Evolutionary conservation across 2,797 vertebrate genomes (phyloP).

Genomic region (Ptychadena robeensis): DNA sequence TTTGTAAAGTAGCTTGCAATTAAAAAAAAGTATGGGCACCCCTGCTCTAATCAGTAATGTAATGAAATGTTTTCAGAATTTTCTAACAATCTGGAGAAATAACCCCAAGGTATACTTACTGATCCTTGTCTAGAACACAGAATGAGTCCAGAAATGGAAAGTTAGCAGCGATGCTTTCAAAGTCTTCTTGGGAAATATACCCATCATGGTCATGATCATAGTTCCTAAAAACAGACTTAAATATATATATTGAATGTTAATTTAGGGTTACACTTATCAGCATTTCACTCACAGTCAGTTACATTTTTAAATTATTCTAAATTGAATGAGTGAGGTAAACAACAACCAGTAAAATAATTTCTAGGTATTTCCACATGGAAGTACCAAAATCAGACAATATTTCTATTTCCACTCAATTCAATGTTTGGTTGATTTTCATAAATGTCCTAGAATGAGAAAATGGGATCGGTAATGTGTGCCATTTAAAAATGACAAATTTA

Average conservation of each 20-base stretch:
- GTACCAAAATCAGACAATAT: neutral
- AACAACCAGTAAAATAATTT: no score
- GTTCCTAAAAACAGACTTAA: conserved; percentile 95
- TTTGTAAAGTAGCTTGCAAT: no score
- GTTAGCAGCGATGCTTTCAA: conserved; percentile 93
- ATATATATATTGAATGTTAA: conserved; percentile 18
- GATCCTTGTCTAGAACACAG: conserved; percentile 95
- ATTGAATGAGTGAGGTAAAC: no score
- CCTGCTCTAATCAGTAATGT: no score
- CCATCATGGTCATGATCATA: conserved; percentile 94
- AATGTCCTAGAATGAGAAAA: no score
- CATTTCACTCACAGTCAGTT: neutral
- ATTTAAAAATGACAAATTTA: no score
- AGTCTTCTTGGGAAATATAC: conserved; percentile 96
- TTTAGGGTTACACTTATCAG: neutral
- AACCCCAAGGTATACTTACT: conserved; percentile 80
- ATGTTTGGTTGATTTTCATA: no score
- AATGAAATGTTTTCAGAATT: conserved; percentile 1
- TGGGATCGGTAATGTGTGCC: no score
- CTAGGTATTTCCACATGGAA: neutral
- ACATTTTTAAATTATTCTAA: neutral
- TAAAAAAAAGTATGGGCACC: no score
- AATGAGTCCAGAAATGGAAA: conserved; percentile 97
- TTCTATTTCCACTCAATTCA: no score
- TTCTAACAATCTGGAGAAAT: neutral